Base-by-base conservation (phyloP, 2,797 vertebrate species). In the Bovichtus variegatus region DNA sequence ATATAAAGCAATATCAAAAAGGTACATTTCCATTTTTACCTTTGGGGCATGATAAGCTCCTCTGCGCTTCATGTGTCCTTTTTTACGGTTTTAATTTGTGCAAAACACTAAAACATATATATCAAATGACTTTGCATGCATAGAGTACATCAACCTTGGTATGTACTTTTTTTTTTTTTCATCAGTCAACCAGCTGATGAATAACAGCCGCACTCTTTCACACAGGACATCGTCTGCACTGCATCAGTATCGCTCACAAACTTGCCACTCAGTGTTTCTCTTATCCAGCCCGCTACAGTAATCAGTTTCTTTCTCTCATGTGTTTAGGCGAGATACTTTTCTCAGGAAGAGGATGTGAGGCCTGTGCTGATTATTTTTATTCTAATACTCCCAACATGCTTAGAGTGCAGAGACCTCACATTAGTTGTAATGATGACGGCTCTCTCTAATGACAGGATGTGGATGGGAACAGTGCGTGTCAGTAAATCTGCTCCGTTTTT, bases 361-460 rank as follows among this genome's bases (percentile, higher is more conserved):
- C 3, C 21, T 54, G 12, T 9, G 29, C 51, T 57, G 27, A 54
- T 51, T n/a, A 16, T 59, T 76, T 34, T 72, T 0, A 44, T 41
- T 25, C 6, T 31, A 49, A 60, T 40, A 46, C 55, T 55, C 38
- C 53, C 25, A 57, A 8, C 25, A 72, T 50, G 57, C 13, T 46
- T 58, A 57, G 36, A 9, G 51, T 41, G 36, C 53, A 58, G 40
- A 58, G 63, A 80, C 12, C 57, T 53, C 60, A 74, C 31, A 47
- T 74, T 59, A 57, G 61, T 72, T 67, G 21, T 60, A 58, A 61
- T 43, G 1, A 77, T 73, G 74, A 80, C 44, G 53, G 71, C 63
- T 81, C 67, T 75, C 3, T 69, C 44, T 70, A 63, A 65, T 29
- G 68, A 80, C 69, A 82, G 66, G 84, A 89, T 79, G 75, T 87